Percentiles rank a stretch among this genome's conserved stretches.
Evolutionary conservation across 2,888 invertebrate species (phyloP).

Genomic region (Marasmarcha lunaedactyla): DNA sequence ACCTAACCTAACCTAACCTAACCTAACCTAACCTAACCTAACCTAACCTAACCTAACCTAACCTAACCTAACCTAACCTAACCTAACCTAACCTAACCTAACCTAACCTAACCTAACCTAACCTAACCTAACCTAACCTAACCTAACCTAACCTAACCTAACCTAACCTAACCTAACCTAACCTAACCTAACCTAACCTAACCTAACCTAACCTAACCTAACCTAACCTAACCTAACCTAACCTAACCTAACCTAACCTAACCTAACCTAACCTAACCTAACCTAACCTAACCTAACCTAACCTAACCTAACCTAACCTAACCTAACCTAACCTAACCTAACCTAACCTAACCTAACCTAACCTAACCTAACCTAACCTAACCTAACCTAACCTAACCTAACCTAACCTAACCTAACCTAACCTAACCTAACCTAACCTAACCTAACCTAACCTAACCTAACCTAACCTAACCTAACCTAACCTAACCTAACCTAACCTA

Average conservation of each 20-base stretch:
- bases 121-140: slow-evolving; percentile 6
- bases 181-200: slow-evolving; percentile 8
- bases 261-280: too few species aligned
- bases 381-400: too few species aligned
- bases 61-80: slow-evolving; percentile 6
- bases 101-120: slow-evolving; percentile 5
- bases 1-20: slow-evolving; percentile 6
- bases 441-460: too few species aligned
- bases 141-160: slow-evolving; percentile 6
- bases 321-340: too few species aligned
- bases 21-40: slow-evolving; percentile 6
- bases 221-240: slow-evolving; percentile 6
- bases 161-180: slow-evolving; percentile 8
- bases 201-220: slow-evolving; percentile 8
- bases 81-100: slow-evolving; percentile 6
- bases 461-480: slow-evolving; percentile 6
- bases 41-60: slow-evolving; percentile 6
- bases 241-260: slow-evolving; percentile 3
- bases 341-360: too few species aligned
- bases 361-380: too few species aligned
- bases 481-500: slow-evolving; percentile 15
- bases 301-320: too few species aligned
- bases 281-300: too few species aligned
- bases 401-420: too few species aligned
- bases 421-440: too few species aligned